Conservation (phyloP, 1,140 invertebrate species). For the Leptinotarsa texana region DNA sequence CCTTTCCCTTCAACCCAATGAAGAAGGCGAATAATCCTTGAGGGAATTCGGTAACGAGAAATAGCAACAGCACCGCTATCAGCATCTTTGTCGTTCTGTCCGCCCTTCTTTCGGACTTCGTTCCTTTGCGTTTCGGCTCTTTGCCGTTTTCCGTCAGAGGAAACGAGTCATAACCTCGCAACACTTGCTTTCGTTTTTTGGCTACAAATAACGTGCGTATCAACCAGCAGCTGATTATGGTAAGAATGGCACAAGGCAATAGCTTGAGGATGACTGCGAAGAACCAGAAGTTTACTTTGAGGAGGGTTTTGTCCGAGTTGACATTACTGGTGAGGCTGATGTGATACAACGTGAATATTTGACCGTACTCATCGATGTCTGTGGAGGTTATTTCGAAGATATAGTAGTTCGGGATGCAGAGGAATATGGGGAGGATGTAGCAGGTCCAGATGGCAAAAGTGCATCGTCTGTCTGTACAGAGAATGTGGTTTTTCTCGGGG, state of each 20-base stretch:
- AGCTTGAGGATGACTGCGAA: slow-evolving; percentile 84
- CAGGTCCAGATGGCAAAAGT: slow-evolving; percentile 73
- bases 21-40: slow-evolving; percentile 77
- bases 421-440: slow-evolving; percentile 72
- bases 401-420: slow-evolving; percentile 80
- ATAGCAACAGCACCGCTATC: slow-evolving; percentile 82
- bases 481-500: slow-evolving; percentile 62
- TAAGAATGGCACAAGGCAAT: slow-evolving; percentile 81
- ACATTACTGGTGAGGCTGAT: slow-evolving; percentile 65
- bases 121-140: slow-evolving; percentile 48
- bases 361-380: slow-evolving; percentile 53
- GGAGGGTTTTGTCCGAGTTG: slow-evolving; percentile 60
- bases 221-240: slow-evolving; percentile 78
- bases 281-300: slow-evolving; percentile 85
- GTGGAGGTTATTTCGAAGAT: slow-evolving; percentile 65
- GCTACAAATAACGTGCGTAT: slow-evolving; percentile 74
- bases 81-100: slow-evolving; percentile 90
- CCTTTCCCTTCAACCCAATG: slow-evolving; percentile 71
- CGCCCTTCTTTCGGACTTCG: slow-evolving; percentile 70
- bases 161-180: slow-evolving; percentile 66
- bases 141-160: slow-evolving; percentile 52
- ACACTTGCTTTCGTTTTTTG: slow-evolving; percentile 68
- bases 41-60: slow-evolving; percentile 86
- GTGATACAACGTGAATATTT: slow-evolving; percentile 64
- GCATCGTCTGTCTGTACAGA: slow-evolving; percentile 72